phyloP scores from a whole-genome alignment of 2,888 invertebrate species.

The Ectemnius lituratus region DNA sequence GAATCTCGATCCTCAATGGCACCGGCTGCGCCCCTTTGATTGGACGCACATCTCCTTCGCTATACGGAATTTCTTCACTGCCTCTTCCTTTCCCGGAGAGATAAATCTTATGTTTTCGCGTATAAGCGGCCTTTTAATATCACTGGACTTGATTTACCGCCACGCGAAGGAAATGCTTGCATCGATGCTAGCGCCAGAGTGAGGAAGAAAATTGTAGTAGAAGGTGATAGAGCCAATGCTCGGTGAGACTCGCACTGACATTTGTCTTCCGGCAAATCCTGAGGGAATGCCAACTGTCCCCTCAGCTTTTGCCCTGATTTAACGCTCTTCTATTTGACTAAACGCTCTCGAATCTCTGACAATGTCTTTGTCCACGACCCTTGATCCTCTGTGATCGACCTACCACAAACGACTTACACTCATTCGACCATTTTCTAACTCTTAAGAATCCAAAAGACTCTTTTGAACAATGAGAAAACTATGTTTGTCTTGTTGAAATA shows the following conservation, averaged over 20 bases:
- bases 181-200: constrained; percentile 57
- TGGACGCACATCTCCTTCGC: constrained; percentile 23
- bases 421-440: too few species aligned
- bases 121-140: constrained; percentile 78
- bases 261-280: constrained; percentile 60
- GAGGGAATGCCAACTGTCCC: constrained; percentile 53
- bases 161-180: constrained; percentile 65
- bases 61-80: constrained; percentile 49
- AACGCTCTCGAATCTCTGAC: constrained; percentile 53
- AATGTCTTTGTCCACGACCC: neutral
- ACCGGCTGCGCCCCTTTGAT: constrained; percentile 32
- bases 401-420: too few species aligned
- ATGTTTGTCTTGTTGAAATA: too few species aligned
- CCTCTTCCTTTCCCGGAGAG: constrained; percentile 58
- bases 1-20: too few species aligned
- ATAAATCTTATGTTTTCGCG: constrained; percentile 77
- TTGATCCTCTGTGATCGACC: neutral
- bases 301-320: constrained; percentile 62
- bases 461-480: too few species aligned
- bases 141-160: constrained; percentile 76
- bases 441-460: too few species aligned
- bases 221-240: constrained; percentile 18
- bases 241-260: constrained; percentile 49
- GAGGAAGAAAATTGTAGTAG: constrained; percentile 36
- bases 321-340: constrained; percentile 61